Evolutionary conservation across 2,113 vertebrate species (phyloP), one percentile per base, ranked within the genome.

Genomic region (Tiliqua scincoides): DNA sequence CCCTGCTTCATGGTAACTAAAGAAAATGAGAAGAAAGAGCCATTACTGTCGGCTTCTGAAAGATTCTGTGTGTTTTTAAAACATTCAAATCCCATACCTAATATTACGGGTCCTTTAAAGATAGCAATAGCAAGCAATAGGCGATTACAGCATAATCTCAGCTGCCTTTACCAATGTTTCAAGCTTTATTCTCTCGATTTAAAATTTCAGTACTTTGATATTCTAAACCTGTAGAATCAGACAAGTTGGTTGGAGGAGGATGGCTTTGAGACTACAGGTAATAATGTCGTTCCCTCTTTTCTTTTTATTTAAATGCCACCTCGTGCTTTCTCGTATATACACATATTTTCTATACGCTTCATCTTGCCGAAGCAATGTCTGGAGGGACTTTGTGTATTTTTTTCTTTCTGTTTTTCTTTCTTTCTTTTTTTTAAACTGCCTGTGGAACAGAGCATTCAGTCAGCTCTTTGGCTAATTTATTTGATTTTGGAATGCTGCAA

Each of bases 401-500:
- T 48, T 48, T 93, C 9, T 3, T 0, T 1, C 20, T 63, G n/a
- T 83, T 84, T 48, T n/a, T n/a, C n/a, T n/a, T n/a, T n/a, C n/a
- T n/a, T n/a, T n/a, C n/a, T n/a, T n/a, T n/a, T n/a, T n/a, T n/a
- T 84, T 88, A 93, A 89, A 92, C 88, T 92, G 91, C 91, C 25
- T 63, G 70, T 86, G 75, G 4, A 89, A 77, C 21, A 92, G 73
- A 86, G 74, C 88, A 87, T 65, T 48, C 62, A 93, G 84, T 92
- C 80, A 90, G 62, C 87, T 88, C 35, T 81, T 80, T 84, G 74
- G 84, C 89, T 93, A 94, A 94, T 94, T 94, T 93, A 93, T 94
- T 94, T 93, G 91, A 94, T 94, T 95, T 94, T 86, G 88, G 68
- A 93, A 88, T 84, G 89, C 85, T 87, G 54, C 80, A 79, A 82